Evolutionary conservation across 64 coral and sea anemone genomes (phyloP).

Genomic region (Porites australiensis): DNA sequence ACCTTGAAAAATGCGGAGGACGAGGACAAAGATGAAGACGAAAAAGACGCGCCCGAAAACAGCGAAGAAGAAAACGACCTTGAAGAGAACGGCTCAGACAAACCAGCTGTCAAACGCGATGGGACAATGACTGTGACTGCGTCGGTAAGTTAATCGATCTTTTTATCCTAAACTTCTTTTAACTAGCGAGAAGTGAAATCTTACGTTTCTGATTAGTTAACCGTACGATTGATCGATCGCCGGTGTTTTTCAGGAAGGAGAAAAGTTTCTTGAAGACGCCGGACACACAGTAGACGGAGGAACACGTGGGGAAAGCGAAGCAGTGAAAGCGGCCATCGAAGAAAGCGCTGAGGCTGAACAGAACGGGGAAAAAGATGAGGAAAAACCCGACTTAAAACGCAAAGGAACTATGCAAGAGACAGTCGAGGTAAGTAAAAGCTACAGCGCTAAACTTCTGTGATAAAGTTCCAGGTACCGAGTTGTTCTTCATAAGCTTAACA

Average conservation of each 20-base stretch:
- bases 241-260: slow-evolving; percentile 74
- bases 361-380: slow-evolving; percentile 81
- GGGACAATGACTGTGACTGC: slow-evolving; percentile 93
- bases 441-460: neutral
- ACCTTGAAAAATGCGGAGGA: slow-evolving; percentile 66
- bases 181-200: neutral
- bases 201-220: neutral
- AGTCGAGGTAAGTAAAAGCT: slow-evolving; percentile 71
- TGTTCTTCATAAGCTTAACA: neutral
- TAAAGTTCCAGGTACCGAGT: neutral
- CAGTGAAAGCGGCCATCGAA: slow-evolving; percentile 89
- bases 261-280: slow-evolving; percentile 68
- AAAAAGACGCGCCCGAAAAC: slow-evolving; percentile 28
- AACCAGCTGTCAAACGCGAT: slow-evolving; percentile 87
- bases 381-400: slow-evolving; percentile 93
- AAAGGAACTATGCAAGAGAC: slow-evolving; percentile 92
- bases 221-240: neutral
- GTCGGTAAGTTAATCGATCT: slow-evolving; percentile 64
- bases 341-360: slow-evolving; percentile 77
- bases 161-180: neutral
- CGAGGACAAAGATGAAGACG: neutral
- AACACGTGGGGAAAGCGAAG: slow-evolving; percentile 94
- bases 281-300: slow-evolving; percentile 74
- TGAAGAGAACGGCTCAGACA: slow-evolving; percentile 60
- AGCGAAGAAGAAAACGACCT: slow-evolving; percentile 36